Base-by-base conservation (phyloP, 2,888 invertebrate genomes). In the Abscondita cerata region DNA sequence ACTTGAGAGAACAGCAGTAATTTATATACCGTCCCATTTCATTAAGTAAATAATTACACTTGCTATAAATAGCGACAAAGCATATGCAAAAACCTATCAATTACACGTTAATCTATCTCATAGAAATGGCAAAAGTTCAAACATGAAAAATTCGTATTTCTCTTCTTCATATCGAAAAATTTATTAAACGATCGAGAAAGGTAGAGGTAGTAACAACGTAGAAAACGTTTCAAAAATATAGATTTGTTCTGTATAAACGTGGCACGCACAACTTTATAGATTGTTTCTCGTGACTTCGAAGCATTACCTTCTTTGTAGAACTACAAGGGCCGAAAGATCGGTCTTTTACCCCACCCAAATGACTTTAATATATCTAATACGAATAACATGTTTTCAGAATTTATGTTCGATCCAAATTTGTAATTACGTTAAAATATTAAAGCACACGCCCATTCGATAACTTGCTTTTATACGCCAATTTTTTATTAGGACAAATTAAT, bases 41-140 rank as follows among this genome's bases (percentile, higher is more conserved):
- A 66, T 68, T 68, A 68, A 62, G 60, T 66, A 68, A 65, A 66
- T 66, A 65, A 68, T 68, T 66, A 66, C 65, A 50, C 48, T 55
- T 53, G 54, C 65, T 65, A 64, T 68, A 64, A 66, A 68, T 64
- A 65, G 64, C 50, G 55, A 52, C 59, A 50, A 50, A 34, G 59
- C 58, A 62, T 62, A 62, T 51, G 62, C 55, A 64, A 62, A n/a
- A 62, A 65, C 62, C 65, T 59, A 65, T 65, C 65, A 65, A 65
- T 63, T 62, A 64, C 52, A 55, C n/a, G 16, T 44, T 6, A 18
- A 11, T 44, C 19, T 25, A 6, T 6, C 2, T 25, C 25, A 6
- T 25, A n/a, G n/a, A n/a, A n/a, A n/a, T 18, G 8, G 8, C n/a
- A 15, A 59, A 40, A 44, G 20, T 48, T 15, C n/a, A 47, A 12